Evolutionary conservation across 2,797 vertebrate genomes (phyloP).

Genomic region (Rousettus madagascariensis): DNA sequence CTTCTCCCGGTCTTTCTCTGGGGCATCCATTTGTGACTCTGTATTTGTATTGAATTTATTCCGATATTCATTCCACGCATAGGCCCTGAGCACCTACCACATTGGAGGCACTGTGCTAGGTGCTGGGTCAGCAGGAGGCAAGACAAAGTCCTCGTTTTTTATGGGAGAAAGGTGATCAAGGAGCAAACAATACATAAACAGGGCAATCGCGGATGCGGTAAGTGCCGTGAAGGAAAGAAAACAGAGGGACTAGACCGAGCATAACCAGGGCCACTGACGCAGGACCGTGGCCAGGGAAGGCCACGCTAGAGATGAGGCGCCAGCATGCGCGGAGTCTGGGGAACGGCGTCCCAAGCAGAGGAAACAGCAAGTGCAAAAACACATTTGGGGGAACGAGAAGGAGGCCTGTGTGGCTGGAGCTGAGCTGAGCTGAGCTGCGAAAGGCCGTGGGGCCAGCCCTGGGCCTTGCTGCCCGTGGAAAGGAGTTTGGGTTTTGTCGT

Average conservation of each 20-base stretch:
- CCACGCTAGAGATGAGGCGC: not conserved
- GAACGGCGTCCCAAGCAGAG: not conserved
- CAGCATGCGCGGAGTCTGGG: not conserved
- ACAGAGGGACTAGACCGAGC: not conserved
- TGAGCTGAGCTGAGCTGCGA: not conserved
- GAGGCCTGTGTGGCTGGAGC: not conserved
- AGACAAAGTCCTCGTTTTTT: not conserved
- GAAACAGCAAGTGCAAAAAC: not conserved
- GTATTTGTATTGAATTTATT: not conserved
- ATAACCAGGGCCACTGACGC: not conserved
- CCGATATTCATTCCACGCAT: not conserved
- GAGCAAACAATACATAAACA: not conserved
- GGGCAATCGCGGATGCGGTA: not conserved
- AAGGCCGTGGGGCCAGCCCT: not conserved
- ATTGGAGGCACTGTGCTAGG: not conserved
- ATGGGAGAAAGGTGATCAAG: not conserved
- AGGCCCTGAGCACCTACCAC: not conserved
- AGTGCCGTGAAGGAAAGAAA: not conserved
- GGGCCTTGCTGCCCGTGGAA: rapidly evolving
- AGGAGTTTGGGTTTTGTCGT: not conserved
- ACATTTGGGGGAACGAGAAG: not conserved
- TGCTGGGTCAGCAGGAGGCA: not conserved
- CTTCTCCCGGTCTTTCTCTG: not conserved
- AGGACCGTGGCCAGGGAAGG: not conserved
- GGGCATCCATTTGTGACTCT: not conserved